Conservation (phyloP, 2,113 vertebrate species). For the Gopherus flavomarginatus region DNA sequence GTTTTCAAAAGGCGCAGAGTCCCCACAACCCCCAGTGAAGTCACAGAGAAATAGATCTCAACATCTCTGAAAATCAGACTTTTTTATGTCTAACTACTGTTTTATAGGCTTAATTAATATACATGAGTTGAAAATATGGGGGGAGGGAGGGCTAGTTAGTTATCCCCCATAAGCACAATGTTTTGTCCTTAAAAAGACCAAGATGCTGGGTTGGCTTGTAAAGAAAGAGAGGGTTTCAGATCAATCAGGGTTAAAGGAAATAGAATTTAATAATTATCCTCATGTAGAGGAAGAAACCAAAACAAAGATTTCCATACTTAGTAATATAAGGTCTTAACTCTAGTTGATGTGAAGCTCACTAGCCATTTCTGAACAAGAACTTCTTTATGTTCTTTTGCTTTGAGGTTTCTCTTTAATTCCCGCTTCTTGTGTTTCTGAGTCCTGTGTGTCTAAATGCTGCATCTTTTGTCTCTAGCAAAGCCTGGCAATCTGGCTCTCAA, state of each 20-base stretch:
- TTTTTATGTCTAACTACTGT: background rate
- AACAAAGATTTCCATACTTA: background rate
- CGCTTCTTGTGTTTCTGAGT: background rate
- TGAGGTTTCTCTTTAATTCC: background rate
- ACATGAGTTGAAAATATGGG: no score
- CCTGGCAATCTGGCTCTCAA: background rate
- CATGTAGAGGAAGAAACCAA: background rate
- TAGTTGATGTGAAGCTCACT: background rate
- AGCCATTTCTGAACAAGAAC: background rate
- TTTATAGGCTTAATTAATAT: background rate
- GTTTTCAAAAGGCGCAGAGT: background rate
- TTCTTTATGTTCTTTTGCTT: background rate
- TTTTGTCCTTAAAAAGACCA: background rate
- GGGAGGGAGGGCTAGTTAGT: no score
- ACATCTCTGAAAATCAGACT: background rate
- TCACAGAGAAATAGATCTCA: background rate
- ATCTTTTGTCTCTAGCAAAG: background rate
- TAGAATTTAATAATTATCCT: background rate
- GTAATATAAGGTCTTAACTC: background rate
- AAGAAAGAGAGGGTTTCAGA: background rate
- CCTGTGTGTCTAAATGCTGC: background rate
- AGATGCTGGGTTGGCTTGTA: background rate
- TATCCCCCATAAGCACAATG: background rate
- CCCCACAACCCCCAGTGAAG: background rate
- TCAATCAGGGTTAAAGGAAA: background rate